Percentiles rank a stretch among this genome's conserved stretches.
These are phyloP conservation scores for Ambastaia sidthimunki DNA, from an alignment of 2,797 vertebrate species.

Conservation along the genomic window DNA sequence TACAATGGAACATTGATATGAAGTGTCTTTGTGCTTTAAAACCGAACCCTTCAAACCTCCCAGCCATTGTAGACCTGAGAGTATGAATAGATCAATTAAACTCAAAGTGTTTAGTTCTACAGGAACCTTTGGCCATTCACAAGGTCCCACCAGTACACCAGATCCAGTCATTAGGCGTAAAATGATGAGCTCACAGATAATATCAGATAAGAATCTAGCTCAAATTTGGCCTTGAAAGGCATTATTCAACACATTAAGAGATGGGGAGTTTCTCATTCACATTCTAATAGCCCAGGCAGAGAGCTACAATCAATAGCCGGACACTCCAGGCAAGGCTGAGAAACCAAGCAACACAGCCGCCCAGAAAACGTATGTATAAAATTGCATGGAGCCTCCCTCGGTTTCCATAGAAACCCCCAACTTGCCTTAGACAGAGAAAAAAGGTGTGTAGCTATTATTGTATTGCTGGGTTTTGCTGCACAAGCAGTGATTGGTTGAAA, in stretches of 20 bases:
- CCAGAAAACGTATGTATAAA: constrained; percentile 53
- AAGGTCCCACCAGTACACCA: constrained; percentile 19
- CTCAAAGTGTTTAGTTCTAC: constrained; percentile 22
- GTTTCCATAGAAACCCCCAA: constrained; percentile 72
- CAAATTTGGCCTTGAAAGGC: constrained; percentile 51
- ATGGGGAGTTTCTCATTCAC: constrained; percentile 54
- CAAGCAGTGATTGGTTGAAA: constrained; percentile 16
- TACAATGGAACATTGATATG: background rate
- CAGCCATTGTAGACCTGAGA: background rate
- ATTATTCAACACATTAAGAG: constrained; percentile 41
- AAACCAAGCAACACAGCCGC: constrained; percentile 34
- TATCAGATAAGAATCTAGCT: constrained; percentile 43
- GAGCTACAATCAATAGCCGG: constrained; percentile 56
- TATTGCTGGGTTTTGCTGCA: constrained; percentile 46
- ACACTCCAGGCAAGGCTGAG: constrained; percentile 43
- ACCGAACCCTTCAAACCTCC: background rate
- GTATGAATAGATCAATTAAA: constrained; percentile 15
- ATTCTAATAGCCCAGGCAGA: constrained; percentile 56
- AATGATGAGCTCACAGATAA: constrained; percentile 41
- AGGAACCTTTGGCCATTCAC: constrained; percentile 22
- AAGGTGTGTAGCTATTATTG: constrained; percentile 45
- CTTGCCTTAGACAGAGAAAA: constrained; percentile 61
- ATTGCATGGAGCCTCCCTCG: constrained; percentile 61
- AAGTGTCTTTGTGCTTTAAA: background rate
- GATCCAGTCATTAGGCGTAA: constrained; percentile 32